Evolutionary conservation across 1,140 invertebrate species (phyloP).

Genomic region (Drosophila guanche): DNA sequence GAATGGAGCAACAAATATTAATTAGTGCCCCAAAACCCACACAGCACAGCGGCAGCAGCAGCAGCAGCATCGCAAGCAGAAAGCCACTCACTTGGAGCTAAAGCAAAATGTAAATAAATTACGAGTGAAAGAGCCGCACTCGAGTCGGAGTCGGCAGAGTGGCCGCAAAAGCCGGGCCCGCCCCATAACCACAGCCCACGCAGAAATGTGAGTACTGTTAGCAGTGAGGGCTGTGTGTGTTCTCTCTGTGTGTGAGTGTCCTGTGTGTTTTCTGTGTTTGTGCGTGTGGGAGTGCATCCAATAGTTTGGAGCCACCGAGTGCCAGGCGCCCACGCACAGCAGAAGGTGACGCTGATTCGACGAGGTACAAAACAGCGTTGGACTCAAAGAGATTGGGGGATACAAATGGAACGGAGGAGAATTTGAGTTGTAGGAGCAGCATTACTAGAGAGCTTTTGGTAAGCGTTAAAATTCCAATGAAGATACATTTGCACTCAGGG

Average conservation of each 20-base stretch:
- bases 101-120: conserved; percentile 43
- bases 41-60: neutral
- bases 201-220: neutral
- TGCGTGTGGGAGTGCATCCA: conserved; percentile 41
- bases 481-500: neutral
- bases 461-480: no score
- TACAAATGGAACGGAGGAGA: neutral
- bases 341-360: conserved; percentile 58
- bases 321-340: conserved; percentile 49
- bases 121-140: conserved; percentile 17
- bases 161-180: neutral
- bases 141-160: neutral
- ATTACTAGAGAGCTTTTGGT: neutral
- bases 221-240: neutral
- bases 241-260: neutral
- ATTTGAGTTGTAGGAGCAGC: no score
- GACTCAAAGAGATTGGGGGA: conserved; percentile 23
- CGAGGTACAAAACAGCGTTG: conserved; percentile 32
- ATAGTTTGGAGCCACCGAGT: conserved; percentile 55
- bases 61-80: conserved; percentile 8
- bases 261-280: neutral
- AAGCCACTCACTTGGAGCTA: no score
- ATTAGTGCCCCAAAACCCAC: conserved; percentile 38
- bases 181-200: conserved; percentile 36
- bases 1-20: conserved; percentile 72